A percentile compares a stretch with the other conserved stretches of the same genome.
Conservation (phyloP, 2,797 vertebrate species). For the Hylomyscus alleni region DNA sequence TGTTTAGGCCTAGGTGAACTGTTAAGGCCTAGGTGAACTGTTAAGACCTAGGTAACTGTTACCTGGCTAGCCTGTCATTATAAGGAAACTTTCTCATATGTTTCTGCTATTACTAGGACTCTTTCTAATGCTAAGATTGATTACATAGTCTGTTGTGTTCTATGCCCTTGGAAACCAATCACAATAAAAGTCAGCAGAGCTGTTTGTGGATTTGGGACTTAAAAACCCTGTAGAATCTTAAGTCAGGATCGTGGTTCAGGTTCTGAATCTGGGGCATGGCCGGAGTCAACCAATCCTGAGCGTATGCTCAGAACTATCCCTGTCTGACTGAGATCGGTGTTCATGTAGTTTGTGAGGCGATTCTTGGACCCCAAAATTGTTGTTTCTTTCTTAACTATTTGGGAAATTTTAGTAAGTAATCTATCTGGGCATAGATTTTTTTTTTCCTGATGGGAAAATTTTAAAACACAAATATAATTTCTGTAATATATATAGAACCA, state of each 20-base stretch:
- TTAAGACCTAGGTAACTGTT: neutral
- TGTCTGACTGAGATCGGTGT: neutral
- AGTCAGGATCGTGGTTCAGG: neutral
- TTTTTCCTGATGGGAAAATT: slow-evolving; percentile 25
- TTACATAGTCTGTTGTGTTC: neutral
- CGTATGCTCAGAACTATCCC: neutral
- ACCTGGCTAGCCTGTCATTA: neutral
- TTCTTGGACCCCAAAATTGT: neutral
- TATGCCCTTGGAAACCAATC: neutral
- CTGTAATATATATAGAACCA: neutral
- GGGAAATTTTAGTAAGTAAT: slow-evolving; percentile 17
- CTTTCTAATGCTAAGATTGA: neutral
- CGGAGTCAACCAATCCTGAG: neutral
- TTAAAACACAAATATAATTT: slow-evolving; percentile 54
- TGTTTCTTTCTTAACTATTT: slow-evolving; percentile 51
- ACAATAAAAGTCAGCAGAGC: neutral
- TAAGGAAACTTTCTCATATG: neutral
- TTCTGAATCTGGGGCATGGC: neutral
- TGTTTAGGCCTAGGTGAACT: neutral
- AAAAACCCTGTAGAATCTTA: neutral
- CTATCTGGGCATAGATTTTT: neutral
- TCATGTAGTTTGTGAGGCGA: neutral
- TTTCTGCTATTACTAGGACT: neutral
- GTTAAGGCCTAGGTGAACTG: neutral
- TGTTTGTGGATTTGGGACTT: neutral